Percentiles rank a stretch among this genome's conserved stretches.
Conservation (phyloP, 2,888 invertebrate genomes). For the Diarsia brunnea region DNA sequence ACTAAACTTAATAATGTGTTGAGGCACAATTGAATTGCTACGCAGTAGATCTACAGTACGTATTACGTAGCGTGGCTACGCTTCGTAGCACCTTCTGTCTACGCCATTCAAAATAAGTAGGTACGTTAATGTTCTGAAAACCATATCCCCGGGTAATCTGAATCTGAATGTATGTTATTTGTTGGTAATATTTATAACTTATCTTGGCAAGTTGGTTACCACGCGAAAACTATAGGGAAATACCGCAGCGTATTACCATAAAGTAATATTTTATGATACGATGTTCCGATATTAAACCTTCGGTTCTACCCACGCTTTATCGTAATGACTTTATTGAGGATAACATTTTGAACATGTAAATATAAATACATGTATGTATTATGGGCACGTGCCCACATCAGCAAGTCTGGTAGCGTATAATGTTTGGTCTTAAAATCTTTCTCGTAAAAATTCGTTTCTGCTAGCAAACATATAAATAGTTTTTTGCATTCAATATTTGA, state of each 20-base stretch:
- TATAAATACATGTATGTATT: constrained; percentile 30
- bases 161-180: constrained; percentile 18
- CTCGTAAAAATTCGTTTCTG: not conserved
- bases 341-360: constrained; percentile 46
- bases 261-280: constrained; percentile 59
- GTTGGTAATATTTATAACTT: constrained; percentile 38
- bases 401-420: constrained; percentile 29
- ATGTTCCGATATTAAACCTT: constrained; percentile 53
- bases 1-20: constrained; percentile 8
- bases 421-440: not conserved
- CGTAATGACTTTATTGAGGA: constrained; percentile 58
- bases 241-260: constrained; percentile 53
- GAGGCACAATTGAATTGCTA: constrained; percentile 12
- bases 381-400: constrained; percentile 8
- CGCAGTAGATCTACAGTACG: constrained; percentile 15
- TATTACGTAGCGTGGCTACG: constrained; percentile 33
- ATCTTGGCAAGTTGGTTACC: constrained; percentile 33
- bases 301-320: constrained; percentile 41
- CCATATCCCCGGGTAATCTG: constrained; percentile 11
- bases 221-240: constrained; percentile 51
- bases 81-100: not conserved
- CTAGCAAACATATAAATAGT: not conserved
- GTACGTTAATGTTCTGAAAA: not conserved
- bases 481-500: not conserved
- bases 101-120: not conserved